Conservation (phyloP, 1,140 invertebrate genomes). For the Penaeus indicus region DNA sequence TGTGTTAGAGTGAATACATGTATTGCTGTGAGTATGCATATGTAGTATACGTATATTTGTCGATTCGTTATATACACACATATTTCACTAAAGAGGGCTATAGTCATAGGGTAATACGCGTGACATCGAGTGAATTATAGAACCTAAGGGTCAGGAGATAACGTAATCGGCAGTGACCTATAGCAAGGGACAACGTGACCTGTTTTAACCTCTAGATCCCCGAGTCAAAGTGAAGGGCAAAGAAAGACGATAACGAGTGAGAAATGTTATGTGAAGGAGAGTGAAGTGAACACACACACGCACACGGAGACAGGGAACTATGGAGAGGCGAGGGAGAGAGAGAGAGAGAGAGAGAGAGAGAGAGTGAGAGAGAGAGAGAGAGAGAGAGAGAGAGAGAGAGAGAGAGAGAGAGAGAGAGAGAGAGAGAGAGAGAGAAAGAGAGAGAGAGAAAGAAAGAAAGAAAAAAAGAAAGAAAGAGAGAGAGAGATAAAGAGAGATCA, state of each 20-base stretch:
- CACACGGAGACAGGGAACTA: too few relatives aligned
- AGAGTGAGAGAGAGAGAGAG: background rate
- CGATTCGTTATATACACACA: background rate
- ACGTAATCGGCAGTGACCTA: too few relatives aligned
- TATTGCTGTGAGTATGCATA: background rate
- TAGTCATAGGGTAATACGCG: too few relatives aligned
- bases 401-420: background rate
- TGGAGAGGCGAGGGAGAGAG: background rate
- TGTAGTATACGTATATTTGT: background rate
- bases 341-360: background rate
- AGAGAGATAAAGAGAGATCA: background rate
- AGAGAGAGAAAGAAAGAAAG: conserved; percentile 6
- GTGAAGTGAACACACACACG: too few relatives aligned
- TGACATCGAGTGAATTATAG: too few relatives aligned
- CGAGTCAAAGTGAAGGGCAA: too few relatives aligned
- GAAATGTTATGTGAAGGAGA: too few relatives aligned
- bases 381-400: background rate
- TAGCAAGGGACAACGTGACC: too few relatives aligned
- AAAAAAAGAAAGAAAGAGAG: background rate
- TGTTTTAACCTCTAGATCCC: too few relatives aligned
- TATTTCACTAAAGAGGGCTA: background rate
- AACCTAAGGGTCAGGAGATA: too few relatives aligned
- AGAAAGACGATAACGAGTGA: too few relatives aligned
- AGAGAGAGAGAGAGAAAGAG: background rate
- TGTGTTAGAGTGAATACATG: background rate